Evolutionary conservation across 2,888 invertebrate genomes (phyloP).

Genomic region (Xestia rhomboidea): DNA sequence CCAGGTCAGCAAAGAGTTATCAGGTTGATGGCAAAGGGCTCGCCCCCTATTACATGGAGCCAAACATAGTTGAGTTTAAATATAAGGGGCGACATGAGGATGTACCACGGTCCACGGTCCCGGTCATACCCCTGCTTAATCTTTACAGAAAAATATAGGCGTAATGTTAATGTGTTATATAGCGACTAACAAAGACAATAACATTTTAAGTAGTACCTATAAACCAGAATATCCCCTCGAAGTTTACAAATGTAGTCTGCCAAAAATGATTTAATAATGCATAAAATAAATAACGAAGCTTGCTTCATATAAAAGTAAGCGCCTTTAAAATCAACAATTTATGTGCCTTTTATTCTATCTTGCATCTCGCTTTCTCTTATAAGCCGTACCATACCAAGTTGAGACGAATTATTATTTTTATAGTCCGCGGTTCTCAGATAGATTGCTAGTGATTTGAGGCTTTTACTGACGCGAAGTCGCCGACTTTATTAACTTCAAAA

Average conservation of each 20-base stretch:
- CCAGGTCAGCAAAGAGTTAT: background rate
- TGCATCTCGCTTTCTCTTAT: slow-evolving; percentile 23
- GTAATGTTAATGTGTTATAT: background rate
- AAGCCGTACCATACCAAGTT: slow-evolving; percentile 60
- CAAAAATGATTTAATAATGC: background rate
- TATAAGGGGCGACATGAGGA: background rate
- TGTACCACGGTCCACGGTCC: too few relatives aligned
- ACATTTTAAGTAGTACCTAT: background rate
- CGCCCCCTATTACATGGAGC: background rate
- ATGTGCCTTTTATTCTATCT: background rate
- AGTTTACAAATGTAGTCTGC: background rate
- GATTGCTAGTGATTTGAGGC: slow-evolving; percentile 87
- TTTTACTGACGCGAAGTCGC: slow-evolving; percentile 80
- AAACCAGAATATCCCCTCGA: background rate
- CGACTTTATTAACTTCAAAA: slow-evolving; percentile 74
- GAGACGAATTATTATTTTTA: slow-evolving; percentile 89
- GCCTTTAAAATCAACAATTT: background rate
- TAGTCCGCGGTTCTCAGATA: slow-evolving; percentile 85
- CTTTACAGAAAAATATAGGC: background rate
- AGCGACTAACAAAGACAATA: background rate
- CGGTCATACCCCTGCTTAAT: background rate
- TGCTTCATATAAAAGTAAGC: background rate
- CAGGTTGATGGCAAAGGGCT: background rate
- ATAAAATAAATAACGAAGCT: background rate
- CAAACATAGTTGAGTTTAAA: background rate